These are phyloP conservation scores for Paradisaea rubra DNA, from an alignment of 2,113 vertebrate species.

Conservation along the genomic window DNA sequence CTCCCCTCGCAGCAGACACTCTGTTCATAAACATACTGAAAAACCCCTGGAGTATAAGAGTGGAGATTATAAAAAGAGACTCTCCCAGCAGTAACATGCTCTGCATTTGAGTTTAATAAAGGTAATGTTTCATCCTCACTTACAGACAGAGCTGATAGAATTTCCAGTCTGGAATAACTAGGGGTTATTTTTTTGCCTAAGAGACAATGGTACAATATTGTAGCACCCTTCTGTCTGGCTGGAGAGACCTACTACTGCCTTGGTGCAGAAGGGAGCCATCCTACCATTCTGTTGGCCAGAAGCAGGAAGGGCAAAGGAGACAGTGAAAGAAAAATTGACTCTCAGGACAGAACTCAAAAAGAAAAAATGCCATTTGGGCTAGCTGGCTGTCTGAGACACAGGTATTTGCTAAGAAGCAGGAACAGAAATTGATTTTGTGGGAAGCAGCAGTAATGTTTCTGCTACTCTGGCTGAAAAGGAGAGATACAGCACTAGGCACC, in stretches of 20 bases:
- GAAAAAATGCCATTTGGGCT: not conserved
- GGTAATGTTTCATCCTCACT: not conserved
- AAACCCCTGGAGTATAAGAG: not conserved
- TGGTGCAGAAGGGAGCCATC: not conserved
- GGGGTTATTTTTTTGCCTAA: not conserved
- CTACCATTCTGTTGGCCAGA: not conserved
- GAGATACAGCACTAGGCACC: not conserved
- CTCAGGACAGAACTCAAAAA: not conserved
- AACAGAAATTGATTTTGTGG: not conserved
- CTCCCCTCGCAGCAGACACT: conserved; percentile 46
- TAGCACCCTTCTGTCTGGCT: not conserved
- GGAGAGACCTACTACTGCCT: not conserved
- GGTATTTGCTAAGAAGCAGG: not conserved
- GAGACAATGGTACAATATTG: not conserved
- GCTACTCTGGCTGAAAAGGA: not conserved
- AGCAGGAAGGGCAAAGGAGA: not conserved
- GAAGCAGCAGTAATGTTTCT: not conserved
- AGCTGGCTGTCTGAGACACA: not conserved
- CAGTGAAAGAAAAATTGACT: not conserved
- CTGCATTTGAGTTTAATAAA: not conserved
- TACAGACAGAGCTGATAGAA: not conserved
- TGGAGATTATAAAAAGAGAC: not conserved
- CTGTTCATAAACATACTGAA: not conserved
- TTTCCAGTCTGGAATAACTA: not conserved
- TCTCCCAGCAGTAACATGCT: not conserved